Evolutionary conservation across 2,888 invertebrate genomes (phyloP), one percentile per base, ranked within the genome.

Genomic region (Chesias legatella): DNA sequence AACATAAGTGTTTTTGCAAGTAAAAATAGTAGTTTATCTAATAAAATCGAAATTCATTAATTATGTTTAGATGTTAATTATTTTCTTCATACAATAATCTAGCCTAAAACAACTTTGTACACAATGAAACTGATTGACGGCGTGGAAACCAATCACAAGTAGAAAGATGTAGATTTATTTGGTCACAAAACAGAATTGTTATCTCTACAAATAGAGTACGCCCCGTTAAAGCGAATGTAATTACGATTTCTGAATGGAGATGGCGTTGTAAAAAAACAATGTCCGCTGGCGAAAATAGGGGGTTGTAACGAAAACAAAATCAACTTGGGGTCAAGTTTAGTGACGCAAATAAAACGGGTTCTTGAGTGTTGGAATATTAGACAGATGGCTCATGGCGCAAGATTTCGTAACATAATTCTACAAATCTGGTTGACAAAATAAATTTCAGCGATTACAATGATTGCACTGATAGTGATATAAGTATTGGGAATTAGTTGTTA

Each of bases 221-320:
- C 31, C 22, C 43, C 44, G 43, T 53, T 65, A 62, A 68, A 73
- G 69, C 66, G 62, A 67, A 67, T 71, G 73, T 73, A 74, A 77
- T 76, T 73, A 67, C 69, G 47, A 57, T 57, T 64, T 36, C 55
- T 64, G 58, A 64, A 68, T 66, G 62, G 58, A 56, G 56, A 67
- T 61, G 49, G 58, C 64, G 60, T 59, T 71, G 67, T 74, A 69
- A 53, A 62, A 70, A 73, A 77, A 73, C 61, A 70, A 56, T 54
- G 64, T 70, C 68, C 43, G 54, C 59, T 66, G 67, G 54, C 64
- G 65, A 72, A 76, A 78, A 79, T 73, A 76, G 53, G 56, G 65
- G 80, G 73, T 64, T 47, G 53, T 55, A 68, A 57, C 51, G 63
- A 73, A 73, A 78, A 76, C 66, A 75, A 38, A 67, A 67, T 38